Percentiles rank a stretch among this genome's conserved stretches.
Evolutionary conservation across 2,797 vertebrate genomes (phyloP).

Genomic region (Hoplostethus atlanticus): DNA sequence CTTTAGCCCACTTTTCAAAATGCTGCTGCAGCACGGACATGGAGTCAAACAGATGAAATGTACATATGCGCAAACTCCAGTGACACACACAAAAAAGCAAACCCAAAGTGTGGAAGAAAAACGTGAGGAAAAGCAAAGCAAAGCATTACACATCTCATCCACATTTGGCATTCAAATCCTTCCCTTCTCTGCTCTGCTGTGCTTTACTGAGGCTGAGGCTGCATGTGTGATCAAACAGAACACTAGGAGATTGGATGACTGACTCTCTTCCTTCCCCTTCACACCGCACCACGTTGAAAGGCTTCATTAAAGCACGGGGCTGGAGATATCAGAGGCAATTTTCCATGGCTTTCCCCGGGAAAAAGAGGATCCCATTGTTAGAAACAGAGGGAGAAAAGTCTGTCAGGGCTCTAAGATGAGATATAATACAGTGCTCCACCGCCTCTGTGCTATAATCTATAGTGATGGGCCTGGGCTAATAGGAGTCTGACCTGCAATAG

Average conservation of each 20-base stretch:
- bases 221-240: conserved; percentile 72
- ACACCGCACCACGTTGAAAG: conserved; percentile 65
- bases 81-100: conserved; percentile 6
- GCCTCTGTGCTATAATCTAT: conserved; percentile 73
- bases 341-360: conserved; percentile 68
- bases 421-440: conserved; percentile 69
- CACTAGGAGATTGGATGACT: conserved; percentile 53
- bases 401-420: conserved; percentile 74
- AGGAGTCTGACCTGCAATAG: conserved; percentile 78
- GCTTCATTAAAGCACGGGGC: conserved; percentile 78
- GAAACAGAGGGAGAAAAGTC: conserved; percentile 65
- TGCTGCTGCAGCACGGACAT: conserved; percentile 5
- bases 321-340: conserved; percentile 80
- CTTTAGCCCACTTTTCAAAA: conserved; percentile 20
- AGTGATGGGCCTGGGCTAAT: conserved; percentile 77
- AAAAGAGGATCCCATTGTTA: conserved; percentile 75
- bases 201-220: conserved; percentile 40
- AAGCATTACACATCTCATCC: conserved; percentile 49
- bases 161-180: conserved; percentile 64
- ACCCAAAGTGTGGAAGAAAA: conserved; percentile 9
- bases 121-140: conserved; percentile 1
- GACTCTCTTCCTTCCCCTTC: conserved; percentile 53
- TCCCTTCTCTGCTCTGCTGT: conserved; percentile 31
- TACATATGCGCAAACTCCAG: neutral
- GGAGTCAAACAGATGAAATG: conserved; percentile 5